These are phyloP conservation scores for Cariama cristata DNA, from an alignment of 2,113 vertebrate genomes.

Conservation along the genomic window DNA sequence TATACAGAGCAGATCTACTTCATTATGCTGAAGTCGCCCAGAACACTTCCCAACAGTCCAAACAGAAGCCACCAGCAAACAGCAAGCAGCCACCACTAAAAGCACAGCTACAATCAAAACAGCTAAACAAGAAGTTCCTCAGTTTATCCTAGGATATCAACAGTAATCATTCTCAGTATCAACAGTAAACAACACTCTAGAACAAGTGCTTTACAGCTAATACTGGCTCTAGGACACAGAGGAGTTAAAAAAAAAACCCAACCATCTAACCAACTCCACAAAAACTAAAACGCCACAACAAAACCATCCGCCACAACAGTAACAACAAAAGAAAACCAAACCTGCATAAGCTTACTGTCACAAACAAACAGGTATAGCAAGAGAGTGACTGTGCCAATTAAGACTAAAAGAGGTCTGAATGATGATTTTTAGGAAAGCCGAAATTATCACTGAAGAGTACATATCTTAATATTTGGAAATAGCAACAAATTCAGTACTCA, in stretches of 20 bases:
- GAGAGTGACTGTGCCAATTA: background rate
- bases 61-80: background rate
- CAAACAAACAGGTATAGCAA: background rate
- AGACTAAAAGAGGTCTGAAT: background rate
- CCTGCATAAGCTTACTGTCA: background rate
- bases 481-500: background rate
- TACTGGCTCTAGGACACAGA: background rate
- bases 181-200: background rate
- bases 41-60: background rate
- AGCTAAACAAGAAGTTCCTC: background rate
- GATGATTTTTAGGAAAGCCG: background rate
- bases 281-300: background rate
- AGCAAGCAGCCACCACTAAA: background rate
- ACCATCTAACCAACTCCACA: background rate
- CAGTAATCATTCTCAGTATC: background rate
- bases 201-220: background rate
- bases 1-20: background rate
- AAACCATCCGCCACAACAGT: background rate
- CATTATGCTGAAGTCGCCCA: background rate
- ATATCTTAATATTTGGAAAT: background rate
- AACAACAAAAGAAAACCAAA: background rate
- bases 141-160: background rate
- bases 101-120: background rate
- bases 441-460: background rate
- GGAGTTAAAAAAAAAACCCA: background rate